phyloP scores from a whole-genome alignment of 2,113 vertebrate species.

The Octodon degus region DNA sequence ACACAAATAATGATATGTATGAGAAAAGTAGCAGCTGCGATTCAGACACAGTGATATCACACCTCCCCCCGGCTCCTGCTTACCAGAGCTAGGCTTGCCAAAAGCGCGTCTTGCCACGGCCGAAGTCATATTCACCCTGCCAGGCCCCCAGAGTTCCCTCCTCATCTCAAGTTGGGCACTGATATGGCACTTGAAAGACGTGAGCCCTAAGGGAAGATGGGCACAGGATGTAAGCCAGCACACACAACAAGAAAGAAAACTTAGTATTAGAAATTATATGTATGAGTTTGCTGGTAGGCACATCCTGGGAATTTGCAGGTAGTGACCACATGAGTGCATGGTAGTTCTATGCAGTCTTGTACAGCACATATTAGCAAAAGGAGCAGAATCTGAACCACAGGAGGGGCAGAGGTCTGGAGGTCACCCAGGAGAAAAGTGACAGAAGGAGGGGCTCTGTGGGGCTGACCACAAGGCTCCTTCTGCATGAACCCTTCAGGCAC shows the following conservation, averaged over 20 bases:
- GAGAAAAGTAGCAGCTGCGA: neutral
- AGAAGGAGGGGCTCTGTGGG: neutral
- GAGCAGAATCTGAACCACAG: neutral
- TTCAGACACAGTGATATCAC: neutral
- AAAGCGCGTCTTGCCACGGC: conserved; percentile 32
- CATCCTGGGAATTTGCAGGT: neutral
- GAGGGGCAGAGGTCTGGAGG: neutral
- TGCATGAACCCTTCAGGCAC: too few relatives aligned
- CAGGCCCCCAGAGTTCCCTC: conserved; percentile 57
- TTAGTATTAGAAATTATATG: neutral
- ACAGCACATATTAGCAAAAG: neutral
- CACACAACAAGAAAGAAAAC: neutral
- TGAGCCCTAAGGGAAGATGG: conserved; percentile 55
- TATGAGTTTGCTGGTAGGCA: neutral
- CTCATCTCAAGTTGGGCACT: conserved; percentile 48
- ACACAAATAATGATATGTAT: neutral
- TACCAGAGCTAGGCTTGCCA: conserved; percentile 16
- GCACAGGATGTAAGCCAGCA: neutral
- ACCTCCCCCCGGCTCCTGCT: neutral
- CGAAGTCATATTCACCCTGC: conserved; percentile 42
- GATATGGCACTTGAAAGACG: conserved; percentile 24
- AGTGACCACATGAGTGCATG: neutral
- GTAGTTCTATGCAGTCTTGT: neutral
- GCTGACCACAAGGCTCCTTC: too few relatives aligned
- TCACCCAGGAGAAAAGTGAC: neutral